phyloP scores from a whole-genome alignment of 2,888 invertebrate genomes.

The Gandaritis pyraliata region DNA sequence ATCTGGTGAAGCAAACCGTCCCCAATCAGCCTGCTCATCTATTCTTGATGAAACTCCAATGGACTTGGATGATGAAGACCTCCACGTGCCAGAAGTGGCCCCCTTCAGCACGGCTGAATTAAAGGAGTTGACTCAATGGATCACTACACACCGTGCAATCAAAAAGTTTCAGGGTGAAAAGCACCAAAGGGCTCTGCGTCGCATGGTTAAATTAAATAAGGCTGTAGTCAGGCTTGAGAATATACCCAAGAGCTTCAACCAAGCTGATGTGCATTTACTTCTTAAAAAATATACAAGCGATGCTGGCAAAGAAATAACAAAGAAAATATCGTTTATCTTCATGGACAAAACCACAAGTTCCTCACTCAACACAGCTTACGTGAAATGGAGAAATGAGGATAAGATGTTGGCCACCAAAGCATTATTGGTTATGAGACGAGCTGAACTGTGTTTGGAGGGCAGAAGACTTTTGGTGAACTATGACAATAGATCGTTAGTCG shows the following conservation, averaged over 20 bases:
- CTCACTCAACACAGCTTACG: neutral
- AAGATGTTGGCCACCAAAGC: neutral
- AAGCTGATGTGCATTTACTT: neutral
- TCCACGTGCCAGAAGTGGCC: neutral
- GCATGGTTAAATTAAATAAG: neutral
- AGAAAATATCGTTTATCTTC: conserved; percentile 5
- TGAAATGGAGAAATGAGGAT: conserved; percentile 9
- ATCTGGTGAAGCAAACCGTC: conserved; percentile 1
- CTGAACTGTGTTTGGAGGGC: neutral
- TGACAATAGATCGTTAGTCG: neutral
- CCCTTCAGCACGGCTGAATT: no score
- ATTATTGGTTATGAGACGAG: neutral
- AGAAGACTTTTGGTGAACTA: neutral
- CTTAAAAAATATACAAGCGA: neutral
- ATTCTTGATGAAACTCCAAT: conserved; percentile 2
- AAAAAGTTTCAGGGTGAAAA: no score
- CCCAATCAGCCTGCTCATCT: conserved; percentile 6
- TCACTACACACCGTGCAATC: no score
- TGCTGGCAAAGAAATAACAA: neutral
- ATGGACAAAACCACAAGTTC: neutral
- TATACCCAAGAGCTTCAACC: conserved; percentile 1
- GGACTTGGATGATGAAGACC: neutral
- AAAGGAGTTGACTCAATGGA: no score
- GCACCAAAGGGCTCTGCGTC: neutral
- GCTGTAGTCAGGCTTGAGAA: neutral